A percentile compares a stretch with the other conserved stretches of the same genome.
These are phyloP conservation scores for Todiramphus saurophagus DNA, from an alignment of 2,113 vertebrate species.

Conservation along the genomic window DNA sequence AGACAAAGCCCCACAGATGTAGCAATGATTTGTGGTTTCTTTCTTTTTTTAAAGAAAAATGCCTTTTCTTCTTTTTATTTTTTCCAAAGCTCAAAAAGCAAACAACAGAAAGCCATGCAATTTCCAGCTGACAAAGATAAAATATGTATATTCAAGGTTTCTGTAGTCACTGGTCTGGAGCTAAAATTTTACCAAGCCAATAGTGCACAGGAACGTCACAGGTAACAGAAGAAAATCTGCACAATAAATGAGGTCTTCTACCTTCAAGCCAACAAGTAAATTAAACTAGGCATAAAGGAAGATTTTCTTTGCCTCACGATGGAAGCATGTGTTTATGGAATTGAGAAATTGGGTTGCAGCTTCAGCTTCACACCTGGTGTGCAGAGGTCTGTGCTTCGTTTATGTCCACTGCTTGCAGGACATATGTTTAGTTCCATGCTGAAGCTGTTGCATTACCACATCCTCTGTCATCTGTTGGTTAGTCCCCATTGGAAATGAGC, in stretches of 20 bases:
- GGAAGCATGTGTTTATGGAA: neutral
- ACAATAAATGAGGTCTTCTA: neutral
- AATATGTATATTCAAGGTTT: neutral
- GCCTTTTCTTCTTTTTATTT: neutral
- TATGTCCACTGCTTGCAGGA: neutral
- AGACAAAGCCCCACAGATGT: neutral
- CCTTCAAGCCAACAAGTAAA: neutral
- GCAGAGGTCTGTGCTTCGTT: neutral
- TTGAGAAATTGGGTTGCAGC: neutral
- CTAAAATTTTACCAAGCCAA: neutral
- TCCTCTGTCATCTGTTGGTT: too few relatives aligned
- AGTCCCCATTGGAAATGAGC: neutral
- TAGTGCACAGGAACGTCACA: neutral
- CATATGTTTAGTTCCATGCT: neutral
- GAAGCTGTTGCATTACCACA: neutral
- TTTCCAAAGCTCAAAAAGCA: neutral
- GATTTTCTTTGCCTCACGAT: neutral
- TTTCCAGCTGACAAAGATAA: neutral
- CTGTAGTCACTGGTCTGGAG: neutral
- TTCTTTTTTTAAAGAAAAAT: neutral
- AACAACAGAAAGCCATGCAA: neutral
- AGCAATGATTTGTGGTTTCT: neutral
- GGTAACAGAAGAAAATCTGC: neutral
- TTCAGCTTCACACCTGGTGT: accelerated
- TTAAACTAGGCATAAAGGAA: neutral